Evolutionary conservation across 2,888 invertebrate species (phyloP).

Genomic region (Lasius fuliginosus): DNA sequence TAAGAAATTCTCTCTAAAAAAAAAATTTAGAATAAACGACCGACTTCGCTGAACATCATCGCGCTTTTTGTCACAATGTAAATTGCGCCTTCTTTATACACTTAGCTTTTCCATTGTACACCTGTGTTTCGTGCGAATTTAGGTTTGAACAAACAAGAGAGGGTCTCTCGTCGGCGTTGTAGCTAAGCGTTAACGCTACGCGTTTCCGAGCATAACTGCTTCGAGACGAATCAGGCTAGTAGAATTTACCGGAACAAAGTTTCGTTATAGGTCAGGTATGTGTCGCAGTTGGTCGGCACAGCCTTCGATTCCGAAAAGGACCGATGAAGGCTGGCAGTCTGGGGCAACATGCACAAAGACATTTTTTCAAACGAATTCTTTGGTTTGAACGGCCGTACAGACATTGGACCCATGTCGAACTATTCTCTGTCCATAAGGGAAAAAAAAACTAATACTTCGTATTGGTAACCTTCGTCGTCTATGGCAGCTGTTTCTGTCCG

Average conservation of each 20-base stretch:
- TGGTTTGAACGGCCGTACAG: not conserved
- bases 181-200: conserved; percentile 28
- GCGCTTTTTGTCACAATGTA: not conserved
- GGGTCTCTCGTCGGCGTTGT: not conserved
- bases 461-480: conserved; percentile 68
- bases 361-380: conserved; percentile 64
- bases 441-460: conserved; percentile 69
- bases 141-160: conserved; percentile 14
- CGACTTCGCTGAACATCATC: not conserved
- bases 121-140: conserved; percentile 5
- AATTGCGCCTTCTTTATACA: not conserved
- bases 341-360: conserved; percentile 60
- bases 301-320: conserved; percentile 27
- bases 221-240: not conserved
- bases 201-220: conserved; percentile 19
- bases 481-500: conserved; percentile 63
- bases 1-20: not conserved
- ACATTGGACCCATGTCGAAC: not conserved
- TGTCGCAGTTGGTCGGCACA: conserved; percentile 8
- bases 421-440: conserved; percentile 63
- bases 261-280: conserved; percentile 30
- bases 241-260: conserved; percentile 32
- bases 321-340: conserved; percentile 38
- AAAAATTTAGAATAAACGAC: not conserved
- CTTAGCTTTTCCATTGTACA: not conserved